phyloP scores from a whole-genome alignment of 2,888 invertebrate species.

The Aethes cnicana region DNA sequence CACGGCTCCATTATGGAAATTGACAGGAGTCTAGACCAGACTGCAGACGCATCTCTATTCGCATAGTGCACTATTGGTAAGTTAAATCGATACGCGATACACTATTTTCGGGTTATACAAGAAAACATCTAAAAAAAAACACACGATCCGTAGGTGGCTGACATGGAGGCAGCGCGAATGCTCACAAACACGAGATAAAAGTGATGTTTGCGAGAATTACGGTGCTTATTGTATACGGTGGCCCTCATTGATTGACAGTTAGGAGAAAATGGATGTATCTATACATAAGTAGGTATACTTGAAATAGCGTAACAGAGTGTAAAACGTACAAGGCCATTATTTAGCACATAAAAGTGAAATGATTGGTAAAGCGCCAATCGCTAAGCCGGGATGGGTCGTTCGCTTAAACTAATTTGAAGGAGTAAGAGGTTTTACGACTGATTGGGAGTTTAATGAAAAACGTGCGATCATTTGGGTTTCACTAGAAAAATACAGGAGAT shows the following conservation, averaged over 20 bases:
- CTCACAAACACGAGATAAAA: too few species aligned
- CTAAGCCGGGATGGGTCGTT: slow-evolving; percentile 13
- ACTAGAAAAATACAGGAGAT: not conserved
- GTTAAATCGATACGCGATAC: not conserved
- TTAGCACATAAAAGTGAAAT: slow-evolving; percentile 21
- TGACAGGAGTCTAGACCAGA: slow-evolving; percentile 49
- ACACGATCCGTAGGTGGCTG: too few species aligned
- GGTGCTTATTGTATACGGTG: too few species aligned
- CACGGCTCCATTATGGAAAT: slow-evolving; percentile 67
- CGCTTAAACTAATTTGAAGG: slow-evolving; percentile 24
- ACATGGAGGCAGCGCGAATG: too few species aligned
- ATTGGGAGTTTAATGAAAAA: slow-evolving; percentile 28
- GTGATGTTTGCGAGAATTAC: too few species aligned
- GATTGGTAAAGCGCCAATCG: slow-evolving; percentile 22
- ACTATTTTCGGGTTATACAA: too few species aligned
- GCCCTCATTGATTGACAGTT: too few species aligned
- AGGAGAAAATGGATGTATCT: too few species aligned
- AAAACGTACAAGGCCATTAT: slow-evolving; percentile 6
- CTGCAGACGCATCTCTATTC: slow-evolving; percentile 32
- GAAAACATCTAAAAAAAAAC: too few species aligned
- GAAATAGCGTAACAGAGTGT: slow-evolving; percentile 8
- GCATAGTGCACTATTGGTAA: slow-evolving; percentile 3
- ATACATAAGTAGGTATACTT: too few species aligned
- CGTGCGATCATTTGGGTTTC: slow-evolving; percentile 13
- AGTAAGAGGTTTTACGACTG: slow-evolving; percentile 24